Base-by-base conservation (phyloP, 2,888 invertebrate genomes). In the Noctua janthe region DNA sequence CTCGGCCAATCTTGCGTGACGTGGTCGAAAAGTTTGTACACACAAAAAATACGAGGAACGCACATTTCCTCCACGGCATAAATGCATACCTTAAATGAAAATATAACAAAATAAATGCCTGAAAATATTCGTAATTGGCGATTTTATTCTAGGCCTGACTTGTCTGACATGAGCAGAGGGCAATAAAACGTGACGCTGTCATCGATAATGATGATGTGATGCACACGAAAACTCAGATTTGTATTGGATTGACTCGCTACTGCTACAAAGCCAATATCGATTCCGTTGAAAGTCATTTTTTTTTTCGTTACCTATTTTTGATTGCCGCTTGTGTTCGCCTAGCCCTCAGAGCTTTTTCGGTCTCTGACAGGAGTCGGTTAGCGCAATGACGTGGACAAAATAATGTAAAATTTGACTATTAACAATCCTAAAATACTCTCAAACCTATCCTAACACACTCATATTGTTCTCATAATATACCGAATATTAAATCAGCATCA, bases 401-500 rank as follows among this genome's bases (percentile, higher is more conserved):
- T 5, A 51, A 39, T 35, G 17, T n/a, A 39, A 39, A 83, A 39
- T n/a, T 17, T 39, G 17, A 2, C 5, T 43, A n/a, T 39, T n/a
- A 5, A 79, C 54, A 29, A 35, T 59, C 39, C 7, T 39, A 76
- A 82, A 82, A 72, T 59, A 70, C 39, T 69, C 39, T 73, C 39
- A 67, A 80, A 59, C 66, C 15, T 13, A 54, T 67, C 39, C 15
- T 35, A 66, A 70, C 35, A 74, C 78, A 62, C 29, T 74, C 77
- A 83, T 85, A 87, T 88, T 88, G 87, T 82, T 87, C 87, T 81
- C 78, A 76, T 88, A 88, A 74, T 70, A 69, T 74, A 87, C 84
- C 82, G 78, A 81, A 84, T 88, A 89, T 86, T 88, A 82, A 90
- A 92, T 92, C 86, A 90, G 87, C 89, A 89, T 90, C 90, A 83